Evolutionary conservation across 2,888 invertebrate species (phyloP), one percentile per base, ranked within the genome.

Genomic region (Drosophila pegasa): DNA sequence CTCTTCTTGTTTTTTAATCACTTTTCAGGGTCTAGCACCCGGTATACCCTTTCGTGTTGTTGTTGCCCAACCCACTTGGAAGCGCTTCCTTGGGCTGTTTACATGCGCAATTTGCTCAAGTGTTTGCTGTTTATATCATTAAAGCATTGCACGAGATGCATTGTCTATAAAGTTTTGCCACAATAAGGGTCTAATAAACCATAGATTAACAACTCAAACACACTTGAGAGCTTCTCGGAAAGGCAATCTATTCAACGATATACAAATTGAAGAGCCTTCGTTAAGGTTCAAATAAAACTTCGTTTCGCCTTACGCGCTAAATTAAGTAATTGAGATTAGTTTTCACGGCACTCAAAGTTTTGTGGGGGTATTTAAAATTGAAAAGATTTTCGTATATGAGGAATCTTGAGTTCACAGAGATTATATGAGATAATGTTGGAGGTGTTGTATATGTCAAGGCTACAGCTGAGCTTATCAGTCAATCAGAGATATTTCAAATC

Each of bases 51-150:
- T 27, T 27, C 37, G 2, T 35, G 22, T 35, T 50, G 48, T 50
- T n/a, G 51, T 57, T 73, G 58, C 48, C 56, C 62, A 75, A 59
- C 67, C 78, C 78, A 78, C 68, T 74, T 58, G 52, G 48, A 58
- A 51, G 61, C 57, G 57, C 65, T 64, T 82, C 68, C 80, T 71
- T 71, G 37, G 67, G 67, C 72, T 83, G 81, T 83, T 88, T 87
- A 85, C 89, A 85, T 74, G 89, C 88, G 70, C 86, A 89, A 88
- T 84, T 87, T 89, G 71, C 80, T 89, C 89, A 89, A 89, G 88
- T 84, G 88, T 73, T 80, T 66, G 64, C 78, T 75, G 86, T 78
- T 84, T 84, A 87, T 85, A 76, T 74, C 88, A 89, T 89, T 85
- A 78, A 87, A 76, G 64, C 58, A 62, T 75, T 56, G 59, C 63